phyloP scores from a whole-genome alignment of 2,888 invertebrate genomes.

The Tetheella fluctuosa region DNA sequence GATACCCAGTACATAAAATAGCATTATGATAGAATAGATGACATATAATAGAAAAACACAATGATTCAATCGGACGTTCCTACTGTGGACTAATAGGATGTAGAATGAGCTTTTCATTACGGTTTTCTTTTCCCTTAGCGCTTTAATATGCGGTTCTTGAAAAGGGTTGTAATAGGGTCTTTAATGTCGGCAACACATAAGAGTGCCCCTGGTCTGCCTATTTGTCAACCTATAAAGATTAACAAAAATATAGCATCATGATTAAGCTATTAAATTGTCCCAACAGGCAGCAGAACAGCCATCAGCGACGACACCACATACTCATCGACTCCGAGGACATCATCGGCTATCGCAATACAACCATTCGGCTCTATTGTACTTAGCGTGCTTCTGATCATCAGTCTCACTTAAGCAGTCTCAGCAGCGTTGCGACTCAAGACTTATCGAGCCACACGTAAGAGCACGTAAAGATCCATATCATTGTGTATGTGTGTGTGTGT shows the following conservation, averaged over 20 bases:
- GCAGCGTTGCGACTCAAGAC: conserved; percentile 32
- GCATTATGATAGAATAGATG: too few relatives aligned
- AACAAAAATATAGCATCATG: neutral
- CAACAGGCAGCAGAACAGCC: conserved; percentile 29
- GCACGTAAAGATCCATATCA: conserved; percentile 62
- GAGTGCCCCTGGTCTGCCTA: too few relatives aligned
- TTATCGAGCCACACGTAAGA: conserved; percentile 23
- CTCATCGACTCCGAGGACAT: conserved; percentile 60
- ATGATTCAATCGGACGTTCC: too few relatives aligned
- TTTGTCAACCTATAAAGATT: too few relatives aligned
- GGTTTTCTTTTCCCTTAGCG: too few relatives aligned
- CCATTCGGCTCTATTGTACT: conserved; percentile 41
- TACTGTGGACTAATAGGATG: too few relatives aligned
- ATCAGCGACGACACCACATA: conserved; percentile 53
- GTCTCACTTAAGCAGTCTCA: conserved; percentile 48
- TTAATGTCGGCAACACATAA: too few relatives aligned
- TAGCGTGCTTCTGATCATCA: conserved; percentile 36
- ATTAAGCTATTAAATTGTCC: neutral
- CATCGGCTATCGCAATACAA: conserved; percentile 40
- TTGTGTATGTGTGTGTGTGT: conserved; percentile 34
- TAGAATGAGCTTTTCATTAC: too few relatives aligned
- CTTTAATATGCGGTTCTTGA: too few relatives aligned
- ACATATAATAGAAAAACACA: too few relatives aligned
- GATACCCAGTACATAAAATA: too few relatives aligned
- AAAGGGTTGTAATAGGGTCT: too few relatives aligned